Evolutionary conservation across 2,797 vertebrate genomes (phyloP).

Genomic region (Ctenopoma multispine): DNA sequence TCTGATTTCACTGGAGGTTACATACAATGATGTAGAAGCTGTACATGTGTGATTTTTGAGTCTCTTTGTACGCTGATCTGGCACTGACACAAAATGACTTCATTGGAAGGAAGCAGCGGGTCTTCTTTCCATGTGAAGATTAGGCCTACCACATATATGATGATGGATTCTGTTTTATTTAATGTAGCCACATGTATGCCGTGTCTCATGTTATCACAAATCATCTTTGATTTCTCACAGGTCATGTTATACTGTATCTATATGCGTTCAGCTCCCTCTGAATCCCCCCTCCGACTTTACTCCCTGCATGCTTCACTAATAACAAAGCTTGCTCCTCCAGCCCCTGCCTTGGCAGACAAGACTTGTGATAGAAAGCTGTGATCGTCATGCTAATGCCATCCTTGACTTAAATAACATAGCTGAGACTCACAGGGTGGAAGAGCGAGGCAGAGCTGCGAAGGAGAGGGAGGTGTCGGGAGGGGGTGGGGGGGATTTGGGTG

Average conservation of each 20-base stretch:
- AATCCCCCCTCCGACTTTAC: neutral
- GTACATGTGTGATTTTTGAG: slow-evolving; percentile 22
- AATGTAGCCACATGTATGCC: slow-evolving; percentile 34
- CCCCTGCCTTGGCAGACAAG: slow-evolving; percentile 59
- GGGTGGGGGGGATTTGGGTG: slow-evolving; percentile 15
- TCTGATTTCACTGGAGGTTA: slow-evolving; percentile 20
- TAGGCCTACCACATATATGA: neutral
- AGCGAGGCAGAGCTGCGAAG: slow-evolving; percentile 37
- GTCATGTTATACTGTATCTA: slow-evolving; percentile 11
- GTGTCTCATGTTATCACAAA: slow-evolving; percentile 39
- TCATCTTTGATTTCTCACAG: slow-evolving; percentile 42
- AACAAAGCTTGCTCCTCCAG: slow-evolving; percentile 44
- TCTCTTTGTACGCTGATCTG: slow-evolving; percentile 39
- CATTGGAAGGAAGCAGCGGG: slow-evolving; percentile 10
- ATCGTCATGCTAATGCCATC: slow-evolving; percentile 79
- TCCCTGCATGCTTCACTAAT: slow-evolving; percentile 34
- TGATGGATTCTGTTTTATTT: slow-evolving; percentile 18
- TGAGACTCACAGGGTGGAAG: slow-evolving; percentile 35
- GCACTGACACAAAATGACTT: slow-evolving; percentile 23
- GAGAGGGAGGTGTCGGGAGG: neutral
- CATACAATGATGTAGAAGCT: slow-evolving; percentile 3
- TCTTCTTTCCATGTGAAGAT: neutral
- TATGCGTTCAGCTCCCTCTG: slow-evolving; percentile 1
- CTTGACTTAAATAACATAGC: slow-evolving; percentile 75
- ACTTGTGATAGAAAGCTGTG: slow-evolving; percentile 67